Conservation (phyloP, 2,113 vertebrate genomes). For the Anas platyrhynchos region DNA sequence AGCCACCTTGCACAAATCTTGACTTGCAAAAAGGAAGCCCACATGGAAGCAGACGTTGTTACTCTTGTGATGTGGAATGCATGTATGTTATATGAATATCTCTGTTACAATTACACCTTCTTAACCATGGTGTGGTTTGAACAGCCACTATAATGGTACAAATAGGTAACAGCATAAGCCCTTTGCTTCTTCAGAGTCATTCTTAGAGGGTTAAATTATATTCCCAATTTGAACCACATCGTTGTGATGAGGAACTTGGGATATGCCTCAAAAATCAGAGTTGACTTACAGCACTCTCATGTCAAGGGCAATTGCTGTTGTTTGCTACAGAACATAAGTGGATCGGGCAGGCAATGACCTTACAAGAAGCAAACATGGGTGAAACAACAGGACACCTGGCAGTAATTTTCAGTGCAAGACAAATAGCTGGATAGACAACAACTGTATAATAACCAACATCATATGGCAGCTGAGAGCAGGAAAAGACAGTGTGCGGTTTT, state of each 20-base stretch:
- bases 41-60: neutral
- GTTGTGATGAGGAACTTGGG: neutral
- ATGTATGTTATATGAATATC: neutral
- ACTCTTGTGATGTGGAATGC: neutral
- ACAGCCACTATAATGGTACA: neutral
- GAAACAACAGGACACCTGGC: neutral
- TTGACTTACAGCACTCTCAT: neutral
- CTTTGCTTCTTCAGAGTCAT: neutral
- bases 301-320: neutral
- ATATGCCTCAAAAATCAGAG: neutral
- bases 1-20: neutral
- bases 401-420: neutral
- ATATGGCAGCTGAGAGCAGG: neutral
- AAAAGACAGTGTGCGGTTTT: neutral
- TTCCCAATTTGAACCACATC: neutral
- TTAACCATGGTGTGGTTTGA: neutral
- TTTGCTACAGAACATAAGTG: fast-evolving
- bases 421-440: neutral
- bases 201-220: neutral
- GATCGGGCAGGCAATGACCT: neutral
- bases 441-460: neutral
- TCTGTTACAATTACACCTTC: neutral
- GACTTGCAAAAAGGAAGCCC: neutral
- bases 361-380: neutral
- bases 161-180: neutral